phyloP scores from a whole-genome alignment of 2,113 vertebrate genomes.

The Gyps fulvus region DNA sequence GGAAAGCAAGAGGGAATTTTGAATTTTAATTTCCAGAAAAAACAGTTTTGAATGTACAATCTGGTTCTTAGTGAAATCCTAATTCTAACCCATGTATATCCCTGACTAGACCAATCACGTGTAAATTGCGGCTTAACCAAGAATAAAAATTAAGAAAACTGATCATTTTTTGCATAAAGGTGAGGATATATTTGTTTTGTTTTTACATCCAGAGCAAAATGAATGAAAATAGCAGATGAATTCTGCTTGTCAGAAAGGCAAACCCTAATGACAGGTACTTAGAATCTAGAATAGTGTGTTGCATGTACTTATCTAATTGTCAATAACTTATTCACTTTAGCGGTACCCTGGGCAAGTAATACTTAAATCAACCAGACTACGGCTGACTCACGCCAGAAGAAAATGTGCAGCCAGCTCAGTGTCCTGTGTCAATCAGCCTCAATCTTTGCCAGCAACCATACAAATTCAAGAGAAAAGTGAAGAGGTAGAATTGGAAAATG shows the following conservation, averaged over 20 bases:
- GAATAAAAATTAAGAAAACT: not conserved
- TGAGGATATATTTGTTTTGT: not conserved
- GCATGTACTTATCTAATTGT: not conserved
- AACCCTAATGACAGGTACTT: not conserved
- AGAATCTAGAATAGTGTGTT: not conserved
- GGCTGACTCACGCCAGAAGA: constrained; percentile 77
- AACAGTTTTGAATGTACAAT: not conserved
- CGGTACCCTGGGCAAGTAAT: constrained; percentile 94
- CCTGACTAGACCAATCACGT: not conserved
- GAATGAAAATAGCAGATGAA: not conserved
- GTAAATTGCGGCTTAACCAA: not conserved
- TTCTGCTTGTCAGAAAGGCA: not conserved
- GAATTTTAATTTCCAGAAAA: not conserved
- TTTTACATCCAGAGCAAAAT: not conserved
- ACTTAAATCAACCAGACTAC: constrained; percentile 89
- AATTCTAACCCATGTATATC: not conserved
- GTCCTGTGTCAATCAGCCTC: constrained; percentile 55
- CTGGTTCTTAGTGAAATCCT: not conserved
- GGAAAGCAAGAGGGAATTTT: not conserved
- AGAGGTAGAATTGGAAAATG: constrained; percentile 59
- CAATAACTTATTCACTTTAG: constrained; percentile 60
- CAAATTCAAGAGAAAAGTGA: constrained; percentile 69
- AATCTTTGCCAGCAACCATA: constrained; percentile 72
- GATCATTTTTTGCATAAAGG: not conserved
- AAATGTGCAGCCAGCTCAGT: constrained; percentile 58